phyloP scores from a whole-genome alignment of 2,797 vertebrate genomes.

The Adelosebastes latens region DNA sequence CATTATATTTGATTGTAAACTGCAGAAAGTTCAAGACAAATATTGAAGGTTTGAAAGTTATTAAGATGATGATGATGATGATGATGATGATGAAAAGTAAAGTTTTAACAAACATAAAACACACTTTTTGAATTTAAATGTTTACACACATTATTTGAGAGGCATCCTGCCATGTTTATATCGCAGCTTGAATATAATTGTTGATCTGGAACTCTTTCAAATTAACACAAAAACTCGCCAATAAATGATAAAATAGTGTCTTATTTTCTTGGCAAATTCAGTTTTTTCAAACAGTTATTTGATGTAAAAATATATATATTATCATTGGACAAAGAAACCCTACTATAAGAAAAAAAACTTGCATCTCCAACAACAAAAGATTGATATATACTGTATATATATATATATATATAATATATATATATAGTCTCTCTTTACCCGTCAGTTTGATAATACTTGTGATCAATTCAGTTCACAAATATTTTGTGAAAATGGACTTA shows the following conservation, averaged over 20 bases:
- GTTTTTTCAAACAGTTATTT: background rate
- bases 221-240: background rate
- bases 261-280: background rate
- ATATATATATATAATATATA: too few relatives aligned
- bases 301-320: background rate
- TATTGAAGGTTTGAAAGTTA: background rate
- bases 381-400: too few relatives aligned
- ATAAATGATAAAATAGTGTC: background rate
- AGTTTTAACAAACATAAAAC: background rate
- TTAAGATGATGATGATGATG: background rate
- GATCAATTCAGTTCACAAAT: too few relatives aligned
- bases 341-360: background rate
- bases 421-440: too few relatives aligned
- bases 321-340: background rate
- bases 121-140: background rate
- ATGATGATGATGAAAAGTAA: background rate
- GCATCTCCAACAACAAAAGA: background rate
- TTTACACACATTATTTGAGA: background rate
- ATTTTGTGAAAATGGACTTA: too few relatives aligned
- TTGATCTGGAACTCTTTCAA: background rate
- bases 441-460: too few relatives aligned
- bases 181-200: background rate
- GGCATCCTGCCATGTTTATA: background rate
- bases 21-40: background rate
- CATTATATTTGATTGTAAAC: background rate